Conservation (phyloP, 2,797 vertebrate genomes). For the Microcaecilia unicolor region DNA sequence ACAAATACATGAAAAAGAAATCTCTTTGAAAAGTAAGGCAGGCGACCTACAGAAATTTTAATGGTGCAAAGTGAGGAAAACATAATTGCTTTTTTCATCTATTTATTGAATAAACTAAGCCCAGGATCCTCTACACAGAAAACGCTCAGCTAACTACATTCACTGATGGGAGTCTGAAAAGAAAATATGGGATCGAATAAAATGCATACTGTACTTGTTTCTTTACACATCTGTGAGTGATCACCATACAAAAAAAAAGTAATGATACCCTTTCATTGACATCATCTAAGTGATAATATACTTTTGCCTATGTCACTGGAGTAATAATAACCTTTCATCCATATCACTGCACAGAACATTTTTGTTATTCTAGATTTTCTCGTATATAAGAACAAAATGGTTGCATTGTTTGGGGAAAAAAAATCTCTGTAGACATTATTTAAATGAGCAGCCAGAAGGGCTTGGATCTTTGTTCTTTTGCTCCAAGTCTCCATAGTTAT, state of each 20-base stretch:
- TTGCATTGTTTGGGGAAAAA: no score
- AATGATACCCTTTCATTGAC: conserved; percentile 53
- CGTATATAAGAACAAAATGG: conserved; percentile 27
- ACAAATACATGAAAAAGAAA: neutral
- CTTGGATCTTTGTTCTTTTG: conserved; percentile 6
- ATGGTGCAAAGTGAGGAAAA: conserved; percentile 3
- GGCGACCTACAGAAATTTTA: neutral
- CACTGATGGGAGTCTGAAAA: conserved; percentile 19
- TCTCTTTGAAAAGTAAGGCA: neutral
- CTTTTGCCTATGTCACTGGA: conserved; percentile 35
- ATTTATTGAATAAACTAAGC: conserved; percentile 25
- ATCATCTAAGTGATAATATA: conserved; percentile 47
- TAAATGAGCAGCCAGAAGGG: conserved; percentile 24
- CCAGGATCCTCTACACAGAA: conserved; percentile 10
- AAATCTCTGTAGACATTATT: conserved; percentile 27
- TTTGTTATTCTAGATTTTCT: conserved; percentile 30
- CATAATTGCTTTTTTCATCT: conserved; percentile 13
- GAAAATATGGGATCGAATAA: conserved; percentile 24
- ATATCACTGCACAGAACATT: conserved; percentile 24
- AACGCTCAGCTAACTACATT: conserved; percentile 18
- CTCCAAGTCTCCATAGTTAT: conserved; percentile 10
- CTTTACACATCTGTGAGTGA: conserved; percentile 45
- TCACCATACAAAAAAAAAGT: conserved; percentile 37
- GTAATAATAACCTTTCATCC: conserved; percentile 53
- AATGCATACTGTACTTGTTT: conserved; percentile 34